Evolutionary conservation across 2,888 invertebrate species (phyloP).

Genomic region (Eristalinus sepulchralis): DNA sequence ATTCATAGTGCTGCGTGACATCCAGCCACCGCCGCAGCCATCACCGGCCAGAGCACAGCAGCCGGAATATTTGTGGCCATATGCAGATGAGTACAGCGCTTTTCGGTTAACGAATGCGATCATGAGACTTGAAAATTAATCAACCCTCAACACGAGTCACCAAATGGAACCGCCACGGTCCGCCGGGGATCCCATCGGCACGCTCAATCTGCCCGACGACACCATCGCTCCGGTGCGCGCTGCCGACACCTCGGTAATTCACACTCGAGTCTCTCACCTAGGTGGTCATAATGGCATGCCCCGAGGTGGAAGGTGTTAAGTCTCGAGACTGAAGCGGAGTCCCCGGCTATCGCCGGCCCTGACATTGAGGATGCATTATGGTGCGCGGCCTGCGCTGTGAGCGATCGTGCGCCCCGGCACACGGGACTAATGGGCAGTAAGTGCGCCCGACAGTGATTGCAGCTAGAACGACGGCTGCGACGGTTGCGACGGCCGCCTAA

Average conservation of each 20-base stretch:
- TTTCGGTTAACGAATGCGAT: conserved; percentile 69
- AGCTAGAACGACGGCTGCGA: not conserved
- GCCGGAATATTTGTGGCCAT: conserved; percentile 57
- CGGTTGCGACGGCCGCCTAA: conserved; percentile 9
- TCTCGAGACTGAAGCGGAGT: conserved; percentile 22
- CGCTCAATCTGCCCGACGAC: conserved; percentile 60
- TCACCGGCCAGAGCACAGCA: conserved; percentile 11
- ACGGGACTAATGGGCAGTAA: conserved; percentile 59
- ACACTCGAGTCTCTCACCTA: conserved; percentile 61
- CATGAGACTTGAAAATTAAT: conserved; percentile 60
- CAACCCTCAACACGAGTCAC: conserved; percentile 48
- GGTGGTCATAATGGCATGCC: conserved; percentile 51
- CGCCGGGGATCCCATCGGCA: conserved; percentile 21
- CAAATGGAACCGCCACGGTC: conserved; percentile 8
- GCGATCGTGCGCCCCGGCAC: conserved; percentile 13
- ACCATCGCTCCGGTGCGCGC: conserved; percentile 40
- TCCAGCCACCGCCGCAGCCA: not conserved
- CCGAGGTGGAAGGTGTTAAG: conserved; percentile 60
- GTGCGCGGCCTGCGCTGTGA: conserved; percentile 39
- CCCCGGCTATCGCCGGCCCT: conserved; percentile 34
- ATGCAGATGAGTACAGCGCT: conserved; percentile 68
- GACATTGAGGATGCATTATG: conserved; percentile 70
- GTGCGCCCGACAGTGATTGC: conserved; percentile 47
- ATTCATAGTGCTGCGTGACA: conserved; percentile 62
- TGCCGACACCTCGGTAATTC: conserved; percentile 51